These are phyloP conservation scores for Prochilodus magdalenae DNA, from an alignment of 2,113 vertebrate genomes.

Conservation along the genomic window DNA sequence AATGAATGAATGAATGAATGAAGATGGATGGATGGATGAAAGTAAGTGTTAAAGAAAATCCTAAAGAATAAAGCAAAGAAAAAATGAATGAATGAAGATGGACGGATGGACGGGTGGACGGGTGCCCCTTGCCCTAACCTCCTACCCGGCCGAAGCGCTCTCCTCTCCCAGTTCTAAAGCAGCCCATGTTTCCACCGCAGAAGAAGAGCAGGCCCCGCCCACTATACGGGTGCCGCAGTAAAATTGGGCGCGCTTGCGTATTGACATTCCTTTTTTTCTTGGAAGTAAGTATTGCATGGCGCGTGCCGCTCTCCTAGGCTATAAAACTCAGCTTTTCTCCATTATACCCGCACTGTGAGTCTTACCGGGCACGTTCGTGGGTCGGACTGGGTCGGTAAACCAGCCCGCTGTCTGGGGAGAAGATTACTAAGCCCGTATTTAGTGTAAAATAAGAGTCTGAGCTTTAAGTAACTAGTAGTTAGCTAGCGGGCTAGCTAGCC, in stretches of 20 bases:
- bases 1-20: no score
- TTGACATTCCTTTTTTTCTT: slow-evolving; percentile 80
- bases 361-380: neutral
- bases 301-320: slow-evolving; percentile 73
- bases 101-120: no score
- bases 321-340: slow-evolving; percentile 46
- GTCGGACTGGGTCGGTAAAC: no score
- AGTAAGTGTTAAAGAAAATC: no score
- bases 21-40: no score
- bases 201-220: slow-evolving; percentile 50
- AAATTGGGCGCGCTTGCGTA: slow-evolving; percentile 83
- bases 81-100: no score
- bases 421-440: no score
- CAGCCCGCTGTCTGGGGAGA: neutral
- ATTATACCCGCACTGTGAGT: neutral
- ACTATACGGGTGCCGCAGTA: slow-evolving; percentile 78
- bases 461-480: slow-evolving; percentile 17
- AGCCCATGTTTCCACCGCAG: neutral
- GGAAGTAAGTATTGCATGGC: slow-evolving; percentile 84
- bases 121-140: neutral
- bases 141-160: neutral
- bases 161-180: neutral
- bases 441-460: neutral
- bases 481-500: slow-evolving; percentile 11
- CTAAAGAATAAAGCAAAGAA: no score